These are phyloP conservation scores for Solea senegalensis DNA, from an alignment of 2,113 vertebrate genomes.

Conservation along the genomic window DNA sequence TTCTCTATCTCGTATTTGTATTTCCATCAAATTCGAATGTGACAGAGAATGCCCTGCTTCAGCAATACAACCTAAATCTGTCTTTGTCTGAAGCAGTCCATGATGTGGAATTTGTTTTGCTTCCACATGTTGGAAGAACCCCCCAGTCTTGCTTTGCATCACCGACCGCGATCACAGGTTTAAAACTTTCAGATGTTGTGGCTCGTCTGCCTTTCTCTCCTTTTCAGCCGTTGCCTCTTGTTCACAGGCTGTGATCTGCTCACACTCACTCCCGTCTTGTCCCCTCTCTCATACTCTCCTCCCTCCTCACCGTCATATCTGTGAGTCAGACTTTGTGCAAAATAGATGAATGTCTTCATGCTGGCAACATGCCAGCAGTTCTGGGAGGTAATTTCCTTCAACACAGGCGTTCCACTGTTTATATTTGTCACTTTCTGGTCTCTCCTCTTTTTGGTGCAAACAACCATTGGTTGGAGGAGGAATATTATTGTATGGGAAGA, in stretches of 20 bases:
- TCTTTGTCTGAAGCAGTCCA: constrained; percentile 58
- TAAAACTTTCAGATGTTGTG: constrained; percentile 73
- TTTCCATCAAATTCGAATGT: constrained; percentile 34
- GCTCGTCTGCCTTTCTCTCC: constrained; percentile 37
- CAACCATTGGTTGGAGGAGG: constrained; percentile 9
- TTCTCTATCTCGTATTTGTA: constrained; percentile 42
- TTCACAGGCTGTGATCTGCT: constrained; percentile 51
- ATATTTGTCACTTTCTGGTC: constrained; percentile 75
- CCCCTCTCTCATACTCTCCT: constrained; percentile 32
- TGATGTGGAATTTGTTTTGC: constrained; percentile 62
- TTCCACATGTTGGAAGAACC: constrained; percentile 62
- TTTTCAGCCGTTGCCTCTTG: constrained; percentile 33
- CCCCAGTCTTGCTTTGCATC: constrained; percentile 67
- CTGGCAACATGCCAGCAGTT: constrained; percentile 78
- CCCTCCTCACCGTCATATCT: constrained; percentile 42
- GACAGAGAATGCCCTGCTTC: constrained; percentile 29
- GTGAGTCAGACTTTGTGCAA: constrained; percentile 69
- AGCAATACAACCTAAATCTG: constrained; percentile 54
- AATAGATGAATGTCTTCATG: constrained; percentile 77
- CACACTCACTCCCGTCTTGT: constrained; percentile 37
- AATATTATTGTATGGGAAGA: constrained; percentile 11
- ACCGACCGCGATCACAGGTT: constrained; percentile 70
- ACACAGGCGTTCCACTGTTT: constrained; percentile 74
- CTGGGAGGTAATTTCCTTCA: constrained; percentile 82
- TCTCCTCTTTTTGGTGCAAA: constrained; percentile 34